Conservation (phyloP, 1,140 invertebrate species). For the Anadara kagoshimensis region DNA sequence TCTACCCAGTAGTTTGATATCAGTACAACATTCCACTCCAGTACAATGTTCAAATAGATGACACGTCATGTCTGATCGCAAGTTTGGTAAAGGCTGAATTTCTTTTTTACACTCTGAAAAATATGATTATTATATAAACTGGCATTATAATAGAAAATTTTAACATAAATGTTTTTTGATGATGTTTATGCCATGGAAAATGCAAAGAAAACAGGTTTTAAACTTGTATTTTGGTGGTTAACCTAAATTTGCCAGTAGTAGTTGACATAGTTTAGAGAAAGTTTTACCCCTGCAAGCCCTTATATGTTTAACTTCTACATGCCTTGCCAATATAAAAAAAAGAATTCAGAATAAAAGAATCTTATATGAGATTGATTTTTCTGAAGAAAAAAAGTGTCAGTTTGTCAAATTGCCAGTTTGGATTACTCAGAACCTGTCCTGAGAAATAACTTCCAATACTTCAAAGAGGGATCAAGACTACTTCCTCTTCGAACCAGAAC, state of each 20-base stretch:
- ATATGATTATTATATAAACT: background rate
- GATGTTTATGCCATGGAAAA: background rate
- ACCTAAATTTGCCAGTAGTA: background rate
- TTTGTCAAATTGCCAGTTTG: no score
- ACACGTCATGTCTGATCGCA: slow-evolving; percentile 16
- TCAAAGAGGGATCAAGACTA: no score
- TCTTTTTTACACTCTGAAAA: slow-evolving; percentile 4
- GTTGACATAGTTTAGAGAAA: background rate
- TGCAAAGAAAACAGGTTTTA: background rate
- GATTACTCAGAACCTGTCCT: no score
- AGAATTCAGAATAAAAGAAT: no score
- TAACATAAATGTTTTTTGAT: background rate
- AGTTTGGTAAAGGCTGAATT: background rate
- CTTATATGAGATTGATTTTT: no score
- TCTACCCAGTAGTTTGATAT: slow-evolving; percentile 12
- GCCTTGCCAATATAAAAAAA: no score
- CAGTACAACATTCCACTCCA: slow-evolving; percentile 32
- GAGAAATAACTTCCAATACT: no score
- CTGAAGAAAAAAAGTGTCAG: no score
- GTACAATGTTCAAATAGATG: slow-evolving; percentile 28
- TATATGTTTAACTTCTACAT: no score
- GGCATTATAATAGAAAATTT: no score
- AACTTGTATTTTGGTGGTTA: background rate
- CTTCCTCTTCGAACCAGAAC: no score
- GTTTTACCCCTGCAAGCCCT: no score